Conservation (phyloP, 2,797 vertebrate species). For the Cyclura pinguis region DNA sequence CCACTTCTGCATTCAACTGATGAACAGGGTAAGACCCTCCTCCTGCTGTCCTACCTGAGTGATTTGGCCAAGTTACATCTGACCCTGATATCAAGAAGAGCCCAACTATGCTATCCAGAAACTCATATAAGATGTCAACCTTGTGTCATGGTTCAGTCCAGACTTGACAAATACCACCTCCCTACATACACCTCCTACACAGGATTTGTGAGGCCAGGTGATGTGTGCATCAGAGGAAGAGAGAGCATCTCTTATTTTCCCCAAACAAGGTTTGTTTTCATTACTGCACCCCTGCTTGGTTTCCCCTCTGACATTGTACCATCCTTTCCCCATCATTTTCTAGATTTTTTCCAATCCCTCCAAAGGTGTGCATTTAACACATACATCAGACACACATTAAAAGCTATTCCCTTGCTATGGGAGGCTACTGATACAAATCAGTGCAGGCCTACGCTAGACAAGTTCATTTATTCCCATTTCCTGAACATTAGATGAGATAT, state of each 20-base stretch:
- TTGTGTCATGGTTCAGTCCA: background rate
- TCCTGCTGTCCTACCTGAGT: background rate
- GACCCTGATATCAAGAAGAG: background rate
- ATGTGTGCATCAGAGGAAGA: background rate
- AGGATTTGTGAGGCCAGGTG: background rate
- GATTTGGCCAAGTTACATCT: background rate
- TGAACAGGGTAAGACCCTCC: background rate
- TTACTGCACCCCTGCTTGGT: background rate
- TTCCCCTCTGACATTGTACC: background rate
- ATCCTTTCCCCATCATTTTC: background rate
- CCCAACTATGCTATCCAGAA: background rate
- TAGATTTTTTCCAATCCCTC: background rate
- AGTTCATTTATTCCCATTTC: background rate
- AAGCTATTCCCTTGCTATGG: background rate
- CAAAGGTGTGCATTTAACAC: background rate
- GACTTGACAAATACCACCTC: background rate
- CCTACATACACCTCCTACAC: background rate
- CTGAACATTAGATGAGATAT: background rate
- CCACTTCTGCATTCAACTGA: background rate
- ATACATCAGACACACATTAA: background rate
- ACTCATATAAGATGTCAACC: too few species aligned
- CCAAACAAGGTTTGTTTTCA: background rate
- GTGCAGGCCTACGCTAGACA: background rate
- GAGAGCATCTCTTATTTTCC: background rate
- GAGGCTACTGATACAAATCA: background rate